Percentiles rank a stretch among this genome's conserved stretches.
These are phyloP conservation scores for Propithecus coquereli DNA, from an alignment of 2,113 vertebrate species.

Conservation along the genomic window DNA sequence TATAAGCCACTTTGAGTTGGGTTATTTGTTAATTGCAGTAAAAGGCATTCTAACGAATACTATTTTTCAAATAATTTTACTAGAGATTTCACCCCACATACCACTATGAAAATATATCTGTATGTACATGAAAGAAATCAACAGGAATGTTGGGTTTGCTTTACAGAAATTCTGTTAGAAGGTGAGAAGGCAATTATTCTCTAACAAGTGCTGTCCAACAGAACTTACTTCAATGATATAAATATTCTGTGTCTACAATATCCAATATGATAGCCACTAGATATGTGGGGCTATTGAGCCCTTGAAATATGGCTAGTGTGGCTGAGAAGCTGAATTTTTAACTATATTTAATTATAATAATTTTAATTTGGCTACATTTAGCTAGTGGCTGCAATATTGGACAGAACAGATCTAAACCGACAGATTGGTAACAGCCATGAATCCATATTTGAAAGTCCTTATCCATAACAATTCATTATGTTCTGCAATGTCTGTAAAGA, in stretches of 20 bases:
- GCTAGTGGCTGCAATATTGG: background rate
- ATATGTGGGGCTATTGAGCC: background rate
- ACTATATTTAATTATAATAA: background rate
- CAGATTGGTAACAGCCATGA: background rate
- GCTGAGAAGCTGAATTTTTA: background rate
- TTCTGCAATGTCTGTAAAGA: background rate
- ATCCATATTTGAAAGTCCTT: background rate
- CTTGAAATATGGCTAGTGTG: background rate
- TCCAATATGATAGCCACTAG: no score
- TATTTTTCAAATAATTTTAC: background rate
- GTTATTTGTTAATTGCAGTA: background rate
- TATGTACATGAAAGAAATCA: background rate
- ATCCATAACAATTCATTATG: background rate
- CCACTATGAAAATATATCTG: no score
- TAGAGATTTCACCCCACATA: background rate
- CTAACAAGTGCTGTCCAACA: background rate
- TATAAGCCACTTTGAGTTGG: background rate
- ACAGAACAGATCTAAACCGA: background rate
- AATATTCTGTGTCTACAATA: background rate
- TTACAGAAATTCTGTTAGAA: background rate
- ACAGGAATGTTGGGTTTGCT: background rate
- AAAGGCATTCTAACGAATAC: background rate
- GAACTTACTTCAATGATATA: background rate
- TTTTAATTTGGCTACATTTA: background rate
- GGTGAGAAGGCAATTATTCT: background rate